Base-by-base conservation (phyloP, 1,140 invertebrate genomes). In the Cydia fagiglandana region DNA sequence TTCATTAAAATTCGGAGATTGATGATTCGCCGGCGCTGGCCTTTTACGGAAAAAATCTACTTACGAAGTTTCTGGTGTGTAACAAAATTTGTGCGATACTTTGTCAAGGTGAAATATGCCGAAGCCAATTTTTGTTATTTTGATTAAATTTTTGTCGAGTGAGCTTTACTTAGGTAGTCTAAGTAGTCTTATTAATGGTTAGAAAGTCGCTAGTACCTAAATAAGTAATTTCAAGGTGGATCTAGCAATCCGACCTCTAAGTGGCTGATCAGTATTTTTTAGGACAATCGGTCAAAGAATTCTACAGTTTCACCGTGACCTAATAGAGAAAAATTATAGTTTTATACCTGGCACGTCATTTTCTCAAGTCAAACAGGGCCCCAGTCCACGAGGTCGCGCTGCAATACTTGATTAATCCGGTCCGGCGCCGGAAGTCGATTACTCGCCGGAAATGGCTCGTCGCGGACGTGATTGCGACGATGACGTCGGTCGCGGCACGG, bases 331-430 rank as follows among this genome's bases (percentile, higher is more conserved):
- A 41, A 41, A 12, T 34, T 45, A 45, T 13, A 45, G 41, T 3
- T 13, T 47, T 1, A 41, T 50, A 53, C n/a, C 6, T 17, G 4
- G 13, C 13, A 50, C 47, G 6, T 53, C 50, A 53, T 4, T 53
- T 5, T 53, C 20, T 61, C 56, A n/a, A 61, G 56, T 24, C 17
- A 61, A 20, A 61, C 20, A 12, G 17, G 50, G 50, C 15, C n/a
- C 50, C 13, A 53, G 50, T 53, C 9, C 53, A n/a, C 53, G n/a
- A 9, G n/a, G 53, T 56, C 53, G 53, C n/a, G 53, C n/a, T 17
- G 53, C n/a, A 61, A 20, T 61, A 61, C 56, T 61, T 61, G 56
- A 61, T 61, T 61, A 61, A 61, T 61, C 56, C 56, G 56, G 56
- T 61, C 56, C 20, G 56, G 56, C 20, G 56, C 56, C 56, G 56